Percentiles rank a stretch among this genome's conserved stretches.
Conservation (phyloP, 2,797 vertebrate species). For the Ciconia nigra region DNA sequence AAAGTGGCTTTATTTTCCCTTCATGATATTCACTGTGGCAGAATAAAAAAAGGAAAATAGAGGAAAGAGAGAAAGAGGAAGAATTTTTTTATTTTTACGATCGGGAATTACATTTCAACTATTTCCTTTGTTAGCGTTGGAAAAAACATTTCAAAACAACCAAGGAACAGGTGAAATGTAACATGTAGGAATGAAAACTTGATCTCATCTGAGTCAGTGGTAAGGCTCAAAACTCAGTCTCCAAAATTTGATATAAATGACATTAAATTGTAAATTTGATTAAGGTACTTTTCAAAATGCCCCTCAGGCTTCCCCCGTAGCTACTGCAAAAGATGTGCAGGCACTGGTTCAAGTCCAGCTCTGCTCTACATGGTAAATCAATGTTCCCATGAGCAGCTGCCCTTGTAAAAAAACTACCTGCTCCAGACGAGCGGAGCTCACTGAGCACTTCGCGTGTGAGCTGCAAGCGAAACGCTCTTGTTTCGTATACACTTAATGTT, state of each 20-base stretch:
- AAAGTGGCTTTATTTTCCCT: slow-evolving; percentile 82
- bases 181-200: background rate
- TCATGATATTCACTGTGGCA: slow-evolving; percentile 78
- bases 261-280: background rate
- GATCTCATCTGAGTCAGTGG: background rate
- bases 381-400: background rate
- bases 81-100: background rate
- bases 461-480: background rate
- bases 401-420: background rate
- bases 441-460: fast-evolving
- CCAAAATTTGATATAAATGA: background rate
- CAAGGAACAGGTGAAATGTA: background rate
- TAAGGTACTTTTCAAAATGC: background rate
- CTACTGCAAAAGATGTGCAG: background rate
- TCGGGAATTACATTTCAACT: background rate
- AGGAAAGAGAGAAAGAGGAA: background rate
- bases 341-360: background rate
- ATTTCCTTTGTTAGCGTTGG: background rate
- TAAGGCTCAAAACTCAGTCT: background rate
- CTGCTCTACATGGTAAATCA: fast-evolving
- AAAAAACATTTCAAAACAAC: background rate
- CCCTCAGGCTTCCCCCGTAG: background rate
- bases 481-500: background rate
- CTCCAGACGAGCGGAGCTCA: background rate
- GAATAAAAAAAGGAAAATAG: background rate